A percentile compares a stretch with the other conserved stretches of the same genome.
phyloP scores from a whole-genome alignment of 2,797 vertebrate species.

The Glyptemys insculpta region DNA sequence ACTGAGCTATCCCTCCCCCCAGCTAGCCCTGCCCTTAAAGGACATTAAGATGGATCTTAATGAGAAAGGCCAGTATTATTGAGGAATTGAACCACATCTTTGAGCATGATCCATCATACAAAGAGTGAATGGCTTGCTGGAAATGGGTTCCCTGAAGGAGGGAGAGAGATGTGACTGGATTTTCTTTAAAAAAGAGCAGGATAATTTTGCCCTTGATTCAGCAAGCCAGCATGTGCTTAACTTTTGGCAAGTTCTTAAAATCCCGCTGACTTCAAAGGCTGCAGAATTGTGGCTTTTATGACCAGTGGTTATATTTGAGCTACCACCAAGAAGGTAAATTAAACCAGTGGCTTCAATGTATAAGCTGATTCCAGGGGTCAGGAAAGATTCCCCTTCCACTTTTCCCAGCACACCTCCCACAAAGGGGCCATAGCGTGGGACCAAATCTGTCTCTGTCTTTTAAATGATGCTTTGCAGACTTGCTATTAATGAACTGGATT shows the following conservation, averaged over 20 bases:
- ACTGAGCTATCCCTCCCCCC: too few relatives aligned
- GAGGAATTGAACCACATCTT: not conserved
- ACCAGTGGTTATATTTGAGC: not conserved
- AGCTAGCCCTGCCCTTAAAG: too few relatives aligned
- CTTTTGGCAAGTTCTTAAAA: constrained; percentile 23
- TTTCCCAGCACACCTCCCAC: not conserved
- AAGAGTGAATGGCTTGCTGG: not conserved
- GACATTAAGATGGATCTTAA: rapidly evolving
- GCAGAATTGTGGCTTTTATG: not conserved
- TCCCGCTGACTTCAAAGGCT: not conserved
- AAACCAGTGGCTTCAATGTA: not conserved
- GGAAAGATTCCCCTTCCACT: not conserved
- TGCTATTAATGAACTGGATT: not conserved
- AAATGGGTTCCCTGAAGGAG: not conserved
- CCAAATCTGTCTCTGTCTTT: not conserved
- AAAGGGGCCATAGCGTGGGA: not conserved
- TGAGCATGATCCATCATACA: rapidly evolving
- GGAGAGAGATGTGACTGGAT: not conserved
- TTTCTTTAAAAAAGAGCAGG: not conserved
- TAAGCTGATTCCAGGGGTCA: not conserved
- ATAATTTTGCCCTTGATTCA: not conserved
- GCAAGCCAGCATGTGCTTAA: not conserved
- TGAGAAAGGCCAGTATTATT: not conserved
- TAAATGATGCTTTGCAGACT: constrained; percentile 2
- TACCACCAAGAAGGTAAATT: not conserved